A percentile compares a stretch with the other conserved stretches of the same genome.
phyloP scores from a whole-genome alignment of 2,888 invertebrate species.

The Fabriciana adippe region DNA sequence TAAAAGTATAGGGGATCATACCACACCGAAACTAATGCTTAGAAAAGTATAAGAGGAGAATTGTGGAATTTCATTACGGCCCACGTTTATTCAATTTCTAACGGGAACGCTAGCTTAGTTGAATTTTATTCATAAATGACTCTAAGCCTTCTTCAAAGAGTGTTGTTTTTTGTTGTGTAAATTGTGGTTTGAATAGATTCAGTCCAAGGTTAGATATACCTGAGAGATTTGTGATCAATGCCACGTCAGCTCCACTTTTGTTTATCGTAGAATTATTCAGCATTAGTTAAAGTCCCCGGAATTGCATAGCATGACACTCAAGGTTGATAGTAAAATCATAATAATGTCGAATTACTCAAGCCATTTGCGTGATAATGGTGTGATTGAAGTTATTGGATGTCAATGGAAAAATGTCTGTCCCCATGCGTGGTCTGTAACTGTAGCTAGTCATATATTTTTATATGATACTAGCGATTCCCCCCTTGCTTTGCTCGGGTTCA shows the following conservation, averaged over 20 bases:
- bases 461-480: too few species aligned
- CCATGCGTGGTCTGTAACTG: neutral
- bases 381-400: slow-evolving; percentile 54
- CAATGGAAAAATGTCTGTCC: slow-evolving; percentile 56
- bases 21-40: slow-evolving; percentile 18
- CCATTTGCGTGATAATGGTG: slow-evolving; percentile 66
- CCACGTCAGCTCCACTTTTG: slow-evolving; percentile 51
- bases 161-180: slow-evolving; percentile 37
- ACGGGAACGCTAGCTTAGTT: slow-evolving; percentile 20
- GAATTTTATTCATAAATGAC: slow-evolving; percentile 28
- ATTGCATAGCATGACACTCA: slow-evolving; percentile 45
- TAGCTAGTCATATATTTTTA: neutral
- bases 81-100: slow-evolving; percentile 23
- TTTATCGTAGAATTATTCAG: slow-evolving; percentile 44
- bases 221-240: slow-evolving; percentile 51
- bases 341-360: slow-evolving; percentile 52
- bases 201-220: slow-evolving; percentile 58
- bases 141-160: slow-evolving; percentile 16
- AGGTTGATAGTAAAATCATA: slow-evolving; percentile 52
- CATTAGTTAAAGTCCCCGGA: slow-evolving; percentile 39
- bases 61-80: slow-evolving; percentile 17
- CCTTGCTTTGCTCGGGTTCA: too few species aligned
- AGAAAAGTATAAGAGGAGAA: slow-evolving; percentile 8
- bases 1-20: slow-evolving; percentile 47
- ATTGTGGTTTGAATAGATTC: slow-evolving; percentile 49